Evolutionary conservation across 2,113 vertebrate species (phyloP).

Genomic region (Suricata suricatta): DNA sequence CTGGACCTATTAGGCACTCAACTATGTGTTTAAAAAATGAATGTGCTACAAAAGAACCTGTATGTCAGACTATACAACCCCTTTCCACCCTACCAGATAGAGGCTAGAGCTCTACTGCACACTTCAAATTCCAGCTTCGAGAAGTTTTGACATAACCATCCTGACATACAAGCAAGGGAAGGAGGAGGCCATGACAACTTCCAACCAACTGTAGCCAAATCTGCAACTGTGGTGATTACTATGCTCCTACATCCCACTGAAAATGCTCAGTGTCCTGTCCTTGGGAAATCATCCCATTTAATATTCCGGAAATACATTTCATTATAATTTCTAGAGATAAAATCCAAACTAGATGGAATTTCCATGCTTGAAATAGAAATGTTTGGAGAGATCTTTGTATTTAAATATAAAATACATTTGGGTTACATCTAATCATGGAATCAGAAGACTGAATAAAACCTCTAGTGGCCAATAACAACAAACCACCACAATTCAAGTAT

Average conservation of each 20-base stretch:
- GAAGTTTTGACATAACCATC: not conserved
- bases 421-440: slow-evolving; percentile 59
- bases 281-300: slow-evolving; percentile 44
- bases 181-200: not conserved
- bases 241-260: not conserved
- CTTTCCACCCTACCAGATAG: not conserved
- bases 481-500: slow-evolving; percentile 3
- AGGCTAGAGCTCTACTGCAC: not conserved
- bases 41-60: not conserved
- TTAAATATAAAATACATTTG: slow-evolving; percentile 72
- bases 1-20: not conserved
- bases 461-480: slow-evolving; percentile 56
- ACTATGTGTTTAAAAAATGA: slow-evolving; percentile 1
- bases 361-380: slow-evolving; percentile 67
- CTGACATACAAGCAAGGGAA: not conserved
- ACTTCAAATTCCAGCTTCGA: not conserved
- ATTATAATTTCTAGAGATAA: slow-evolving; percentile 68
- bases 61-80: not conserved
- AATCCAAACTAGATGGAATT: slow-evolving; percentile 63
- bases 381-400: slow-evolving; percentile 34
- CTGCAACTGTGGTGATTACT: not conserved
- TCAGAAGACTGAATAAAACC: slow-evolving; percentile 59
- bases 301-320: slow-evolving; percentile 51
- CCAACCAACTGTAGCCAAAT: not conserved
- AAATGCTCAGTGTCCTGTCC: not conserved